A percentile compares a stretch with the other conserved stretches of the same genome.
phyloP scores from a whole-genome alignment of 1,140 invertebrate species.

The Wiebesia pumilae region DNA sequence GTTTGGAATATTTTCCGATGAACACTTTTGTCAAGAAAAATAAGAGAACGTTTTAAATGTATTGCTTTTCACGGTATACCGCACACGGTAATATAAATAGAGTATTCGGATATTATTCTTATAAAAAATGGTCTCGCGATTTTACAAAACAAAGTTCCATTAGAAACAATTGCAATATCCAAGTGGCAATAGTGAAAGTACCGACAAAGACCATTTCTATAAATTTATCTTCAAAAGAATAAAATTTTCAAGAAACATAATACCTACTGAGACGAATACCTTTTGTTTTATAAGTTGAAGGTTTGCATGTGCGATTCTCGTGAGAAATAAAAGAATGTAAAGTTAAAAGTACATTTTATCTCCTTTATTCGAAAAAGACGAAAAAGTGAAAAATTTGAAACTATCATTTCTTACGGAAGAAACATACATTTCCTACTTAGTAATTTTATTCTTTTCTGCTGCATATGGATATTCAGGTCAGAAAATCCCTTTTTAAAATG shows the following conservation, averaged over 20 bases:
- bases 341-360: constrained; percentile 22
- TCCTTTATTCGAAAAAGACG: neutral
- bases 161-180: neutral
- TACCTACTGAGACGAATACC: neutral
- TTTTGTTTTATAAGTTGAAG: neutral
- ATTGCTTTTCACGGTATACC: too few relatives aligned
- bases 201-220: neutral
- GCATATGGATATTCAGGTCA: neutral
- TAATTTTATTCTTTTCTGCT: neutral
- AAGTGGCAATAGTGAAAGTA: neutral
- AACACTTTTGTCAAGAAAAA: too few relatives aligned
- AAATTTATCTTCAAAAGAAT: neutral
- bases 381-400: neutral
- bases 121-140: neutral
- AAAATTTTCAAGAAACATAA: neutral
- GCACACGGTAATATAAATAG: neutral
- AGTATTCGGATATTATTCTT: neutral
- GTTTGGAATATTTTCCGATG: too few relatives aligned
- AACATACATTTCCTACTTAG: neutral
- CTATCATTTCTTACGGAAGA: constrained; percentile 5
- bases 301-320: neutral
- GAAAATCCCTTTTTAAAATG: constrained; percentile 3
- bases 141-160: neutral
- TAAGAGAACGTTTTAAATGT: too few relatives aligned
- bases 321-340: neutral